Percentiles rank a stretch among this genome's conserved stretches.
These are phyloP conservation scores for Tribolium freemani DNA, from an alignment of 2,888 invertebrate species.

Conservation along the genomic window DNA sequence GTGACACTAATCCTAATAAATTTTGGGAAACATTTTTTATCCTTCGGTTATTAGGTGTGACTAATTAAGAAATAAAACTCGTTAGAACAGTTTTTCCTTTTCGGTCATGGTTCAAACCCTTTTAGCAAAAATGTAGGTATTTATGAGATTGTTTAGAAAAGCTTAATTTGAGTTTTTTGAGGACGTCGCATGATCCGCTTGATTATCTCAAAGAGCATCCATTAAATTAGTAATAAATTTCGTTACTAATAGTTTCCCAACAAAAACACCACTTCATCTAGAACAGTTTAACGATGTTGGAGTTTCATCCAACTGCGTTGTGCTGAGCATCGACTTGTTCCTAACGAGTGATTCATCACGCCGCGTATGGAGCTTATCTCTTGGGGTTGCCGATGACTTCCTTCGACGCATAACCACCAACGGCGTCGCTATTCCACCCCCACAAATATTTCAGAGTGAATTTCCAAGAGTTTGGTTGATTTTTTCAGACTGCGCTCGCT, in stretches of 20 bases:
- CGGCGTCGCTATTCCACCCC: constrained; percentile 5
- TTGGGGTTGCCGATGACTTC: constrained; percentile 26
- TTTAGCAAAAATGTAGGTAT: no score
- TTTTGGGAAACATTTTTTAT: neutral
- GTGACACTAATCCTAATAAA: constrained; percentile 17
- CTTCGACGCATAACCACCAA: constrained; percentile 26
- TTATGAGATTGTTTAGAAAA: no score
- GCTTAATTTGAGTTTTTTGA: neutral
- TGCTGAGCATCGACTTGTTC: constrained; percentile 58
- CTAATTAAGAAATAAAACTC: neutral
- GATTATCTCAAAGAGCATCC: neutral
- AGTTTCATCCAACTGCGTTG: constrained; percentile 57
- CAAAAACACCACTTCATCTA: neutral
- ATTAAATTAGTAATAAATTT: constrained; percentile 17
- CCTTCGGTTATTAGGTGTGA: neutral
- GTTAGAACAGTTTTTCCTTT: no score
- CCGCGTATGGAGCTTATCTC: constrained; percentile 30
- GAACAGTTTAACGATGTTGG: constrained; percentile 46
- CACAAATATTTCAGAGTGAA: constrained; percentile 25
- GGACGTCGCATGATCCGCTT: neutral
- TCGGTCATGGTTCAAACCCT: no score
- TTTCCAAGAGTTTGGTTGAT: constrained; percentile 6
- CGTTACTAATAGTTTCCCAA: neutral
- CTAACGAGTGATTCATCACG: constrained; percentile 63
- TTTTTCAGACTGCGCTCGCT: constrained; percentile 31